Evolutionary conservation across 2,888 invertebrate species (phyloP).

Genomic region (Dilophus febrilis): DNA sequence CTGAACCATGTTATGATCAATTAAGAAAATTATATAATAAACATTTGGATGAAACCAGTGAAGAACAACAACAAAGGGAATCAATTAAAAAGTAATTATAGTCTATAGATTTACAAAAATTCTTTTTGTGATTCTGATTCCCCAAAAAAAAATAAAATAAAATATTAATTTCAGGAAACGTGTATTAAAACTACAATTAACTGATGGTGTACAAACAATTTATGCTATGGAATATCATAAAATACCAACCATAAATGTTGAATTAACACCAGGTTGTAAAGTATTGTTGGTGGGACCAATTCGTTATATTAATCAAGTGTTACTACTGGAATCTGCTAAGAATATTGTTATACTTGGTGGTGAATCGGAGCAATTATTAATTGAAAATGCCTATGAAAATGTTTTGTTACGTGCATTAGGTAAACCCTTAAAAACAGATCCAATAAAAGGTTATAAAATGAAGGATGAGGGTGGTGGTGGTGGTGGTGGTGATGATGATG

Average conservation of each 20-base stretch:
- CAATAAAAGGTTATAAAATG: slow-evolving; percentile 5
- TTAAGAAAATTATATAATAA: slow-evolving; percentile 7
- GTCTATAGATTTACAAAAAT: too few relatives aligned
- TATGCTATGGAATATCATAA: slow-evolving; percentile 41
- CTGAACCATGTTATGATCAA: slow-evolving; percentile 10
- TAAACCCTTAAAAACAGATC: slow-evolving; percentile 27
- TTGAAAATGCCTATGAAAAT: slow-evolving; percentile 37
- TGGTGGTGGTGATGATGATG: neutral
- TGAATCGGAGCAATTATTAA: slow-evolving; percentile 37
- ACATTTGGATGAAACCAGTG: slow-evolving; percentile 7
- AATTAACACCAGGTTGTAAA: slow-evolving; percentile 32
- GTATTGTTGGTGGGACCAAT: slow-evolving; percentile 39
- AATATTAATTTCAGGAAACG: slow-evolving; percentile 34
- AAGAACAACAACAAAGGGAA: slow-evolving; percentile 2
- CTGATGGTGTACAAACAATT: slow-evolving; percentile 42
- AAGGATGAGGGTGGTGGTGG: neutral
- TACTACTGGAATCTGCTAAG: slow-evolving; percentile 34
- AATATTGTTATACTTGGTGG: slow-evolving; percentile 41
- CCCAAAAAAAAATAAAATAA: too few relatives aligned
- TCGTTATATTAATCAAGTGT: slow-evolving; percentile 37
- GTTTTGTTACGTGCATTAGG: slow-evolving; percentile 33
- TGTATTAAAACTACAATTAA: slow-evolving; percentile 39
- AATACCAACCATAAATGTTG: slow-evolving; percentile 27
- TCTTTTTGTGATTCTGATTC: too few relatives aligned
- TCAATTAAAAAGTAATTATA: slow-evolving; percentile 3